Percentiles rank a stretch among this genome's conserved stretches.
These are phyloP conservation scores for Montipora foliosa DNA, from an alignment of 64 coral and sea anemone genomes.

Conservation along the genomic window DNA sequence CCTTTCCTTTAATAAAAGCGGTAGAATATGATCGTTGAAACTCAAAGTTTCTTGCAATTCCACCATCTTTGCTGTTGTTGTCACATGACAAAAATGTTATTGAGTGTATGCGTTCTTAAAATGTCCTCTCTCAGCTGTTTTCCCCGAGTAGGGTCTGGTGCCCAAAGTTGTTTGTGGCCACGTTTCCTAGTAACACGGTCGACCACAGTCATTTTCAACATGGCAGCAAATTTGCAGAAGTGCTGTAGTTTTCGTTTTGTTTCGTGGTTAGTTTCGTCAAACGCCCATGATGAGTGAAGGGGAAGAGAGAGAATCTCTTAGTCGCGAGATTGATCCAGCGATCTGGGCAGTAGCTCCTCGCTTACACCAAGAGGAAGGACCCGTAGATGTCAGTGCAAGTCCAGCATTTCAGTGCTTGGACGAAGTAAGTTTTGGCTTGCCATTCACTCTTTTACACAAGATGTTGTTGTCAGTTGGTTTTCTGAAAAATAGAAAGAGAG, in stretches of 20 bases:
- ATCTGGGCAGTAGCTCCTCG: constrained; percentile 96
- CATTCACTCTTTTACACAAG: background rate
- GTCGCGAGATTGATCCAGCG: constrained; percentile 79
- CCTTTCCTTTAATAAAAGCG: constrained; percentile 73
- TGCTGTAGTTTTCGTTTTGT: background rate
- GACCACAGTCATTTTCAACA: background rate
- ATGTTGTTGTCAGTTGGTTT: background rate
- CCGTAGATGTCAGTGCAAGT: constrained; percentile 93
- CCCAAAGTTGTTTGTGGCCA: background rate
- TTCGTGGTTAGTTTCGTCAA: background rate
- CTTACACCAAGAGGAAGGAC: constrained; percentile 96
- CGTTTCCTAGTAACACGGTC: constrained; percentile 50
- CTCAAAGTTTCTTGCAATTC: constrained; percentile 78
- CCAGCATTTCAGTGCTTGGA: constrained; percentile 99
- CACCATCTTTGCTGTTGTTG: constrained; percentile 34
- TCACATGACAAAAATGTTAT: background rate
- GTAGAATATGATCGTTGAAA: constrained; percentile 84
- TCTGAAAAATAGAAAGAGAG: background rate
- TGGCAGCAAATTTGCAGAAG: background rate
- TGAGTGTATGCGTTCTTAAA: background rate
- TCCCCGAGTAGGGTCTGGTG: background rate
- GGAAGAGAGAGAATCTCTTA: constrained; percentile 85
- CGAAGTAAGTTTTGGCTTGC: constrained; percentile 66
- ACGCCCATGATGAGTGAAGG: constrained; percentile 78
- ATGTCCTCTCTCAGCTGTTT: background rate